Percentiles rank a stretch among this genome's conserved stretches.
Conservation (phyloP, 2,888 invertebrate genomes). For the Callyntrura sp. region DNA sequence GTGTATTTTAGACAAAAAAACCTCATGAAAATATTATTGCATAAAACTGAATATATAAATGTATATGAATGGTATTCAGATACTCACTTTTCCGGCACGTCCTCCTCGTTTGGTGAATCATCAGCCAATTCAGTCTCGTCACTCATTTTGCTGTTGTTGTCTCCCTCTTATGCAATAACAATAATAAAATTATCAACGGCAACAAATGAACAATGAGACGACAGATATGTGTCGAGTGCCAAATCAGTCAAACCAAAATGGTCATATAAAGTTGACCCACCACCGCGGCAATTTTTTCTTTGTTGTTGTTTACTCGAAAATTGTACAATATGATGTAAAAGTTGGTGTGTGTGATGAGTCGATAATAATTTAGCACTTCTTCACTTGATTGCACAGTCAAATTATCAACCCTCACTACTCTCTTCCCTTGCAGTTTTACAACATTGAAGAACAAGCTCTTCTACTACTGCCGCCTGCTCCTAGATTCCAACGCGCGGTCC, state of each 20-base stretch:
- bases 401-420: neutral
- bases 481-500: neutral
- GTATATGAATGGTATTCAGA: conserved; percentile 13
- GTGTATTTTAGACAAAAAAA: conserved; percentile 13
- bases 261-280: conserved; percentile 61
- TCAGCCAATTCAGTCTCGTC: conserved; percentile 85
- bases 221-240: conserved; percentile 33
- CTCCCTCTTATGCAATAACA: conserved; percentile 17
- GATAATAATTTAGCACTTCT: conserved; percentile 40
- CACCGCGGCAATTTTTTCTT: conserved; percentile 48
- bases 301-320: conserved; percentile 51
- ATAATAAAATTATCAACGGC: conserved; percentile 24
- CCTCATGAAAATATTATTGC: conserved; percentile 6
- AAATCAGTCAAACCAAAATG: conserved; percentile 61
- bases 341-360: conserved; percentile 54
- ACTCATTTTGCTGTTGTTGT: conserved; percentile 78
- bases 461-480: neutral
- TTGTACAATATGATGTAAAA: conserved; percentile 19
- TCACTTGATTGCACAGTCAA: conserved; percentile 34
- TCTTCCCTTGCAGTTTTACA: neutral
- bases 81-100: conserved; percentile 87
- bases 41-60: neutral
- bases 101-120: conserved; percentile 90
- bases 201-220: conserved; percentile 23
- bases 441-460: too few species aligned